Evolutionary conservation across 2,113 vertebrate genomes (phyloP).

Genomic region (Thamnophis sirtalis): DNA sequence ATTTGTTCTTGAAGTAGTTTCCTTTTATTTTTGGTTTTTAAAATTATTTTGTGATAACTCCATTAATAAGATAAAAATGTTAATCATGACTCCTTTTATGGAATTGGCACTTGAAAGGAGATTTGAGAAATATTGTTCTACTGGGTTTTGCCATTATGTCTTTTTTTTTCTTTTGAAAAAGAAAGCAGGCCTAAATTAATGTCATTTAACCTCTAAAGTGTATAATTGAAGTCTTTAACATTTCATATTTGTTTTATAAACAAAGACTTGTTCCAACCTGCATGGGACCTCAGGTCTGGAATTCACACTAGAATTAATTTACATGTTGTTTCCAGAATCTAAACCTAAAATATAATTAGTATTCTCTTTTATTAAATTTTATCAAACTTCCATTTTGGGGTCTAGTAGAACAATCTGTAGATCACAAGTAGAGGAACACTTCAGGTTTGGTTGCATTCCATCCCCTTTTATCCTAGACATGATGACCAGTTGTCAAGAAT

Average conservation of each 20-base stretch:
- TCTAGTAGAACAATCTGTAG: background rate
- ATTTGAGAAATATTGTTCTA: background rate
- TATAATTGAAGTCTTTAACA: background rate
- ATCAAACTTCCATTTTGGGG: background rate
- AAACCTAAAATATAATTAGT: background rate
- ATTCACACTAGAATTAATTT: background rate
- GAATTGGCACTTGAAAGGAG: constrained; percentile 31
- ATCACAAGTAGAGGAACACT: background rate
- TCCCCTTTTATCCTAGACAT: background rate
- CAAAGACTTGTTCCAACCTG: background rate
- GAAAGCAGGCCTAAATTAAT: background rate
- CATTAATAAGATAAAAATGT: constrained; percentile 23
- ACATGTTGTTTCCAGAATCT: background rate
- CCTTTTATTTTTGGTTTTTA: constrained; percentile 33
- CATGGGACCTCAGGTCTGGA: background rate
- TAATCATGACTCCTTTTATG: constrained; percentile 28
- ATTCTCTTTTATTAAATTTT: background rate
- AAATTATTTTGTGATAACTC: constrained; percentile 41
- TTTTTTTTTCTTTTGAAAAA: background rate
- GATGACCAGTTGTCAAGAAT: background rate
- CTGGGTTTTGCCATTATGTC: constrained; percentile 13
- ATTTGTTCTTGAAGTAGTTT: constrained; percentile 40
- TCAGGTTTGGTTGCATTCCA: background rate
- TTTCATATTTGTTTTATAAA: background rate
- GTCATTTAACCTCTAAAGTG: background rate